phyloP scores from a whole-genome alignment of 2,797 vertebrate genomes.

The Mus minutoides region DNA sequence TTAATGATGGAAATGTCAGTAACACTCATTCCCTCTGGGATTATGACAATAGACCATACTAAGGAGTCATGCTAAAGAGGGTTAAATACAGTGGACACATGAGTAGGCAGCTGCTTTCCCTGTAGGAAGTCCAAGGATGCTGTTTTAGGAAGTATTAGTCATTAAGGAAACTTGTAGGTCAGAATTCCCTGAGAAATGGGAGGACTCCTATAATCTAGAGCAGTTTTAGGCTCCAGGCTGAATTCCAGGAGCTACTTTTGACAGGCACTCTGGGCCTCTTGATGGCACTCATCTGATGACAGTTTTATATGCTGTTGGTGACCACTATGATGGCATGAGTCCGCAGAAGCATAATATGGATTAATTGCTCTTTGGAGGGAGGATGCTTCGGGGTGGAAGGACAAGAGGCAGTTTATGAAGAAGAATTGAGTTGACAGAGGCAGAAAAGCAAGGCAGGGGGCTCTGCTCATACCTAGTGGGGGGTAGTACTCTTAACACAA shows the following conservation, averaged over 20 bases:
- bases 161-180: not conserved
- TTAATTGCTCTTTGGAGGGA: constrained; percentile 80
- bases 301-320: constrained; percentile 80
- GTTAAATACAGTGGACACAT: not conserved
- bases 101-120: not conserved
- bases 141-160: not conserved
- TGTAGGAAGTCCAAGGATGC: not conserved
- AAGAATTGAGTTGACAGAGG: not conserved
- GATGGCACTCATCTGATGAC: constrained; percentile 56
- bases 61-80: not conserved
- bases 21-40: not conserved
- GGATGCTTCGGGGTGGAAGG: not conserved
- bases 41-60: not conserved
- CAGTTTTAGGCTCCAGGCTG: constrained; percentile 26
- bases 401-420: constrained; percentile 11
- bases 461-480: not conserved
- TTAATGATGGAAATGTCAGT: constrained; percentile 44
- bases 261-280: constrained; percentile 69
- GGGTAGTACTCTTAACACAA: constrained; percentile 45
- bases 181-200: not conserved
- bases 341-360: constrained; percentile 74
- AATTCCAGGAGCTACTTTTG: constrained; percentile 32
- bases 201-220: not conserved
- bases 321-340: constrained; percentile 62
- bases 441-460: constrained; percentile 48